Evolutionary conservation across 2,113 vertebrate genomes (phyloP).

Genomic region (Labeo rohita): DNA sequence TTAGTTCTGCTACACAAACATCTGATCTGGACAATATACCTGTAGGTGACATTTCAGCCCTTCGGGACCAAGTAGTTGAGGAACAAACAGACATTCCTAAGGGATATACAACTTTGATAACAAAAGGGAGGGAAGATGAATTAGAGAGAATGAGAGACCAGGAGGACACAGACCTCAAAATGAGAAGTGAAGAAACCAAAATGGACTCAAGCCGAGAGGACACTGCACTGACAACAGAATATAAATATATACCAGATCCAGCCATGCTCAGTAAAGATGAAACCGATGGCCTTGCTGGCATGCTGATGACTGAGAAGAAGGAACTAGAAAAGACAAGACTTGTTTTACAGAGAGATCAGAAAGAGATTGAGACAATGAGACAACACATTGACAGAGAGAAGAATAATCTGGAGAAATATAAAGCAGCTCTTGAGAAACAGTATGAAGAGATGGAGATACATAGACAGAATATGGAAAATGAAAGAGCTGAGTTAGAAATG

Average conservation of each 20-base stretch:
- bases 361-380: neutral
- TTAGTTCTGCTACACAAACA: slow-evolving; percentile 25
- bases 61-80: neutral
- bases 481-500: slow-evolving; percentile 37
- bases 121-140: neutral
- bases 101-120: neutral
- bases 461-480: slow-evolving; percentile 41
- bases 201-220: neutral
- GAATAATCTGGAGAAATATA: neutral
- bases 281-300: neutral
- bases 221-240: neutral
- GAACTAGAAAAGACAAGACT: neutral
- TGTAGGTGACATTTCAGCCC: slow-evolving; percentile 16
- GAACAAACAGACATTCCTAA: slow-evolving; percentile 43
- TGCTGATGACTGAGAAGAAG: neutral
- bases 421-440: neutral
- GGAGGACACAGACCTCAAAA: neutral
- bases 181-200: slow-evolving; percentile 14
- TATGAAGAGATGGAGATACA: slow-evolving; percentile 26
- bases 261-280: slow-evolving; percentile 5
- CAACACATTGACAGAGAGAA: slow-evolving; percentile 18
- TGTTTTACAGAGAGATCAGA: neutral
- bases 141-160: neutral
- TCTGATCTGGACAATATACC: neutral
- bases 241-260: slow-evolving; percentile 15